Evolutionary conservation across 2,888 invertebrate genomes (phyloP).

Genomic region (Papilio protenor): DNA sequence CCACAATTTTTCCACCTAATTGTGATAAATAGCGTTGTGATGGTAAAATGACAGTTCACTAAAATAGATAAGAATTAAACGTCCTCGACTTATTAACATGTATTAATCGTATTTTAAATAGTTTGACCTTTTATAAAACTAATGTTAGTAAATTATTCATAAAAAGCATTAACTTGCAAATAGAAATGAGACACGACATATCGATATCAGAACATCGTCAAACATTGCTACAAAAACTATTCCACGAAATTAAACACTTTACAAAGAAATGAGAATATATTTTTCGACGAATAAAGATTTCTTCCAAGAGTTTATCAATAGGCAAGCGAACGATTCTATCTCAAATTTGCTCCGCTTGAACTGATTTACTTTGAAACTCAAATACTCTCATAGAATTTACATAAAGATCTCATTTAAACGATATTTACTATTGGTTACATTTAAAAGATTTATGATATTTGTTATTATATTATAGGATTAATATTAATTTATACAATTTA

Average conservation of each 20-base stretch:
- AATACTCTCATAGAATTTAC: conserved; percentile 26
- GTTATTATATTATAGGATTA: neutral
- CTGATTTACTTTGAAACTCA: conserved; percentile 34
- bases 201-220: neutral
- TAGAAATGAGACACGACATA: neutral
- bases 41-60: too few relatives aligned
- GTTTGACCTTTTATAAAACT: neutral
- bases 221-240: conserved; percentile 5
- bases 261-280: conserved; percentile 1
- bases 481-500: too few relatives aligned
- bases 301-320: conserved; percentile 14
- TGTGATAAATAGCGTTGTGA: too few relatives aligned
- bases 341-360: conserved; percentile 6
- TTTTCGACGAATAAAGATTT: conserved; percentile 7
- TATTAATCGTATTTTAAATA: neutral
- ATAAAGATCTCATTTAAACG: conserved; percentile 25
- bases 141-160: neutral
- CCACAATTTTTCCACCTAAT: neutral
- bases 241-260: neutral
- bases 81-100: neutral
- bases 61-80: too few relatives aligned
- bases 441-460: neutral
- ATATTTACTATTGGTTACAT: conserved; percentile 23
- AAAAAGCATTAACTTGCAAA: neutral
- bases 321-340: conserved; percentile 4